Conservation (phyloP, 2,888 invertebrate species). For the Habroteleia sp. region DNA sequence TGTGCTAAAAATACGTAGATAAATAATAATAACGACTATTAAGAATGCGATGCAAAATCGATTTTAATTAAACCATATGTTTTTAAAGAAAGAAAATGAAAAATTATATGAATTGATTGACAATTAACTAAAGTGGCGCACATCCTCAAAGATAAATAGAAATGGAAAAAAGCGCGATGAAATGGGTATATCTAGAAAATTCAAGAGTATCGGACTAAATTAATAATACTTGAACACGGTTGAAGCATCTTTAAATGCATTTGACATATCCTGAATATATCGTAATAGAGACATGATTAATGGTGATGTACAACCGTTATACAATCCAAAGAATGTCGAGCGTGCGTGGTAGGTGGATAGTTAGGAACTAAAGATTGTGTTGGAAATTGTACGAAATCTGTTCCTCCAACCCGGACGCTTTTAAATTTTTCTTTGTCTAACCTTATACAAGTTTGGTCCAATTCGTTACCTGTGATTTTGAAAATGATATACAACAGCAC, state of each 20-base stretch:
- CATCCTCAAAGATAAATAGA: constrained; percentile 1
- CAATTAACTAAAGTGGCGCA: no score
- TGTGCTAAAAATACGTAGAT: no score
- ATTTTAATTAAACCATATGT: no score
- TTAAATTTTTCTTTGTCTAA: no score
- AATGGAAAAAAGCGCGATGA: background rate
- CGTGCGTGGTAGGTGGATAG: constrained; percentile 41
- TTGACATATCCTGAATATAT: constrained; percentile 37
- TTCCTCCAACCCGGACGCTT: no score
- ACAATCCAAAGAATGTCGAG: constrained; percentile 48
- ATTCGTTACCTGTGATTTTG: no score
- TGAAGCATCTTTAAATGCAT: constrained; percentile 28
- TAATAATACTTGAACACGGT: background rate
- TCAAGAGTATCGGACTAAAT: background rate
- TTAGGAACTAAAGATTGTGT: constrained; percentile 14
- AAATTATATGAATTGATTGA: no score
- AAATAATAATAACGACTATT: no score
- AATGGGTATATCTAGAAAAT: constrained; percentile 21
- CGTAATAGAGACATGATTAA: constrained; percentile 38
- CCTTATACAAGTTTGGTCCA: no score
- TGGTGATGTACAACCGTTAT: constrained; percentile 46
- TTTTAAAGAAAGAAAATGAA: no score
- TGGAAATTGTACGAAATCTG: constrained; percentile 16
- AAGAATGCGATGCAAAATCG: no score
- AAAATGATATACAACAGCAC: no score